Evolutionary conservation across 1,140 invertebrate species (phyloP).

Genomic region (Stegodyphus mimosarum): DNA sequence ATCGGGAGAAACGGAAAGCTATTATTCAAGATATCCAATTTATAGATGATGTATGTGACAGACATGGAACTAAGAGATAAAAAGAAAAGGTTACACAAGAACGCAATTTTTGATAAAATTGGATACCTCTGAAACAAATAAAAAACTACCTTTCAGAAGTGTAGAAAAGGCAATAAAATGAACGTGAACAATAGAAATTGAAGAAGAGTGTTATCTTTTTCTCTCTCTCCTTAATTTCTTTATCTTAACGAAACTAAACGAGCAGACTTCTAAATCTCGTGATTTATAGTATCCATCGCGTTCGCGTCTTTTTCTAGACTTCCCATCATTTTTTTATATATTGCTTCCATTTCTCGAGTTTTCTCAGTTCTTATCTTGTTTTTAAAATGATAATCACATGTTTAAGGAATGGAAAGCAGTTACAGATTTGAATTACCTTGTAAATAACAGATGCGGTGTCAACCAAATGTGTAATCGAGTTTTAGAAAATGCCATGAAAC

Average conservation of each 20-base stretch:
- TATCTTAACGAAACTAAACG: not conserved
- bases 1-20: too few species aligned
- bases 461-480: too few species aligned
- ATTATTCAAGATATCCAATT: too few species aligned
- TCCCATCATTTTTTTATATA: not conserved
- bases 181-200: conserved; percentile 16
- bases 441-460: too few species aligned
- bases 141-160: not conserved
- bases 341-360: not conserved
- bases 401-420: not conserved
- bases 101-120: conserved; percentile 31
- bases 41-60: too few species aligned
- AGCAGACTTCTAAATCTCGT: not conserved
- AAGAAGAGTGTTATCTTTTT: not conserved
- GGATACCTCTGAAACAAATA: conserved; percentile 10
- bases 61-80: too few species aligned
- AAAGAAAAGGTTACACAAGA: not conserved
- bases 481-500: too few species aligned
- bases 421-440: too few species aligned
- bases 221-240: not conserved
- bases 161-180: conserved; percentile 11
- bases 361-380: not conserved
- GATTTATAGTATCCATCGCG: not conserved
- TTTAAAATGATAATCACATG: not conserved
- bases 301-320: not conserved